phyloP scores from a whole-genome alignment of 2,797 vertebrate species.

The Lindbergichthys nudifrons region DNA sequence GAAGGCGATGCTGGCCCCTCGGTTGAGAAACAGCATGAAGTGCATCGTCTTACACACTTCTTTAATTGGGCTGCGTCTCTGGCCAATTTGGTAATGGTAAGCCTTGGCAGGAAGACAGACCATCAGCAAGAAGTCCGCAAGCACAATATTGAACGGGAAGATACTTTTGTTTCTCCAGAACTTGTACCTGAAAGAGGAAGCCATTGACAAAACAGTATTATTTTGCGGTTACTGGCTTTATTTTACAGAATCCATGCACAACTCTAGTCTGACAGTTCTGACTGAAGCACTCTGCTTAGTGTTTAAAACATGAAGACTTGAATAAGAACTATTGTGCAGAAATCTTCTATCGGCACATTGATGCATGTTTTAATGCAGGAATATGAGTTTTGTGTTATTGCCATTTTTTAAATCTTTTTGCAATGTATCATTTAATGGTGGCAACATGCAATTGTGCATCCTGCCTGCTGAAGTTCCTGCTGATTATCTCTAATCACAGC shows the following conservation, averaged over 20 bases:
- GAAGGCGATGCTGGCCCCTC: conserved; percentile 80
- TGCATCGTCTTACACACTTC: conserved; percentile 55
- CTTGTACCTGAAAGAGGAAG: conserved; percentile 67
- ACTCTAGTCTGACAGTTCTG: too few species aligned
- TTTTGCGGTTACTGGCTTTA: too few species aligned
- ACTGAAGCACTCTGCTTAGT: too few species aligned
- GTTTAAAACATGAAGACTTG: too few species aligned
- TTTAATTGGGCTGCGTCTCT: conserved; percentile 20
- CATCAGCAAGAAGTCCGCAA: conserved; percentile 79
- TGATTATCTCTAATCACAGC: background rate
- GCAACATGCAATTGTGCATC: background rate
- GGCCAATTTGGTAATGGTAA: conserved; percentile 53
- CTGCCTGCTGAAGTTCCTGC: background rate
- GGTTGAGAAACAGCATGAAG: conserved; percentile 82
- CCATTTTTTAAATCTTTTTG: background rate
- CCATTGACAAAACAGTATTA: background rate
- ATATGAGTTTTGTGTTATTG: background rate
- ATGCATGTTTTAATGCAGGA: background rate
- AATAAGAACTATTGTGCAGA: background rate
- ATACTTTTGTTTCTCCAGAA: conserved; percentile 84
- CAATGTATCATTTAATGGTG: background rate
- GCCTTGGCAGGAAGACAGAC: conserved; percentile 76
- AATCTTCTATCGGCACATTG: too few species aligned
- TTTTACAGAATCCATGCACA: background rate
- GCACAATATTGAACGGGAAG: conserved; percentile 83